These are phyloP conservation scores for Heliconius erato DNA, from an alignment of 2,888 invertebrate species.

Conservation along the genomic window DNA sequence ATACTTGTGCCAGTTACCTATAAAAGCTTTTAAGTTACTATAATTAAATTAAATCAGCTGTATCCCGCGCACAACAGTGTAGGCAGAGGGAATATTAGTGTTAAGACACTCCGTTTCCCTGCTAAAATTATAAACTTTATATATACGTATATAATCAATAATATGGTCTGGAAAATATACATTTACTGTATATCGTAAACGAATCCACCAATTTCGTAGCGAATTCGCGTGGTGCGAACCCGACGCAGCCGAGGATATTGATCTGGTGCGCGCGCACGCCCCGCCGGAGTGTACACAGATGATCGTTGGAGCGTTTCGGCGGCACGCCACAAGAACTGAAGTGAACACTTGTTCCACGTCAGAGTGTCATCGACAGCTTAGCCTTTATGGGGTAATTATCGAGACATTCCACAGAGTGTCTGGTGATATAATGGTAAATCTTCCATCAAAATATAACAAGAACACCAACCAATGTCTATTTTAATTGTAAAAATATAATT, in stretches of 20 bases:
- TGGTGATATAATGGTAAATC: background rate
- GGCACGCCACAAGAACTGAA: conserved; percentile 74
- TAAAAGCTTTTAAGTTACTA: background rate
- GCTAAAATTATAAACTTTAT: background rate
- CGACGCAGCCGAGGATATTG: conserved; percentile 79
- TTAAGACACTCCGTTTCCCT: too few species aligned
- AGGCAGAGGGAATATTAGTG: too few species aligned
- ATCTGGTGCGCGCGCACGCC: conserved; percentile 84
- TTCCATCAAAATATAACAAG: too few species aligned
- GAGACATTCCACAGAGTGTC: conserved; percentile 28
- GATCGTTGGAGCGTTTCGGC: conserved; percentile 74
- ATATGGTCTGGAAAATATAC: background rate
- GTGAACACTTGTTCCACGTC: conserved; percentile 74
- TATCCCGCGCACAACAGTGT: too few species aligned
- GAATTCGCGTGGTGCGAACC: conserved; percentile 76
- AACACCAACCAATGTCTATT: background rate
- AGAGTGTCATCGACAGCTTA: conserved; percentile 72
- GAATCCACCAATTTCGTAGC: conserved; percentile 76
- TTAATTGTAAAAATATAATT: background rate
- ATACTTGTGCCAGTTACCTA: background rate
- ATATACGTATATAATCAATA: background rate
- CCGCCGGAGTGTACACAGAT: conserved; percentile 80
- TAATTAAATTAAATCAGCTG: too few species aligned
- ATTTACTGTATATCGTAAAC: conserved; percentile 56
- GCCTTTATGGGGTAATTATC: conserved; percentile 61